These are phyloP conservation scores for Sebastes hopkinsi DNA, from an alignment of 2,797 vertebrate genomes.

Conservation along the genomic window DNA sequence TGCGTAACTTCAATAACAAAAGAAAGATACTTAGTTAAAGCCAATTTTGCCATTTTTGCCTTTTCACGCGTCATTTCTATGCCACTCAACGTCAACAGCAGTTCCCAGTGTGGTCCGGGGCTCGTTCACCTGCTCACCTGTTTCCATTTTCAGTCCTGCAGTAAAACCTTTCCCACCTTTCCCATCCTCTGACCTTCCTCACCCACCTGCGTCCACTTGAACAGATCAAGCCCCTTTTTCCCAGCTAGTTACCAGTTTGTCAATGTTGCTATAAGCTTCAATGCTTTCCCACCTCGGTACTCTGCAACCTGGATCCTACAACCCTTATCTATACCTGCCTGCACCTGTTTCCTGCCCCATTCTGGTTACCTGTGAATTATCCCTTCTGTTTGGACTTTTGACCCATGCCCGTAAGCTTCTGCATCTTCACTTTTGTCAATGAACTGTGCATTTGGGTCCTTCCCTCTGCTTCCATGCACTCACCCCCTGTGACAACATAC, in stretches of 20 bases:
- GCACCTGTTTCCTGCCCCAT: too few relatives aligned
- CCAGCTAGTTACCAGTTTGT: not conserved
- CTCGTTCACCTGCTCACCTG: not conserved
- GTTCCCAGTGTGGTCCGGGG: too few relatives aligned
- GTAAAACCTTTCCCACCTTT: too few relatives aligned
- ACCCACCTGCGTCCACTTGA: too few relatives aligned
- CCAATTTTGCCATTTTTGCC: too few relatives aligned
- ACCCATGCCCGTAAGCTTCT: not conserved
- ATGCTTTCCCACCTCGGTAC: not conserved
- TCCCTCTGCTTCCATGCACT: not conserved
- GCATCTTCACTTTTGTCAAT: not conserved
- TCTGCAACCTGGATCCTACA: too few relatives aligned
- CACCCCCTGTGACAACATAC: not conserved
- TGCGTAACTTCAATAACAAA: too few relatives aligned
- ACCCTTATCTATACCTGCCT: not conserved
- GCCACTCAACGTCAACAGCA: too few relatives aligned
- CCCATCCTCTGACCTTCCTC: too few relatives aligned
- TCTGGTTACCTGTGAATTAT: not conserved
- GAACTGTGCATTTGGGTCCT: not conserved
- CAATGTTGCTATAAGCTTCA: not conserved
- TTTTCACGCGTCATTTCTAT: too few relatives aligned
- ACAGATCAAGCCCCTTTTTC: not conserved
- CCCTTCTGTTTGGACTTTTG: not conserved
- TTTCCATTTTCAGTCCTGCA: not conserved
- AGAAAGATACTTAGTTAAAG: too few relatives aligned